A percentile compares a stretch with the other conserved stretches of the same genome.
phyloP scores from a whole-genome alignment of 1,140 invertebrate genomes.

The Homarus americanus region DNA sequence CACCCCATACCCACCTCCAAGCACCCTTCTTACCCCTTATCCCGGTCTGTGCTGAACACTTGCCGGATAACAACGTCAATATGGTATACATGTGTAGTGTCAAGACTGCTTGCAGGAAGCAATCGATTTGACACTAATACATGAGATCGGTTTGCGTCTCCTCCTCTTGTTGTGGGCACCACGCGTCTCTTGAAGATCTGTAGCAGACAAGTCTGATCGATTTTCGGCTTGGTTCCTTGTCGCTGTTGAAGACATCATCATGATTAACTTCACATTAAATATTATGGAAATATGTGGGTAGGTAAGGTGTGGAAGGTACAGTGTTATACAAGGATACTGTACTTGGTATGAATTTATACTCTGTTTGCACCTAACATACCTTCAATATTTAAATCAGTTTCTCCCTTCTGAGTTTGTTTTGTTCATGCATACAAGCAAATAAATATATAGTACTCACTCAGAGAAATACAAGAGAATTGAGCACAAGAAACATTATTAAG shows the following conservation, averaged over 20 bases:
- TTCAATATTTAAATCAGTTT: too few species aligned
- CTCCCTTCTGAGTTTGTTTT: too few species aligned
- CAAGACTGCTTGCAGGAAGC: slow-evolving; percentile 65
- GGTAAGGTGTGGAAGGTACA: too few species aligned
- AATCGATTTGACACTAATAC: slow-evolving; percentile 63
- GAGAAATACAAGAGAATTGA: too few species aligned
- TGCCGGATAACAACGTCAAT: slow-evolving; percentile 17
- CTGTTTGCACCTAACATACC: too few species aligned
- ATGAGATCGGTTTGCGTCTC: slow-evolving; percentile 62
- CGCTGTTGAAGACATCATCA: slow-evolving; percentile 40
- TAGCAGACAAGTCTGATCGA: slow-evolving; percentile 18
- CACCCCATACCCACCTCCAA: not conserved
- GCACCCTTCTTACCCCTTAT: slow-evolving; percentile 3
- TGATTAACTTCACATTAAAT: too few species aligned
- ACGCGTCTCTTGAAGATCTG: slow-evolving; percentile 37
- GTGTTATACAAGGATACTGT: too few species aligned
- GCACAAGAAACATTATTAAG: too few species aligned
- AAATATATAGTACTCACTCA: too few species aligned
- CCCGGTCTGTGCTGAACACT: slow-evolving; percentile 5
- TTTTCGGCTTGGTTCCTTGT: slow-evolving; percentile 54
- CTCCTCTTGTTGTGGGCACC: slow-evolving; percentile 40
- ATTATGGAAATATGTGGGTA: too few species aligned
- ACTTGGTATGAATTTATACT: too few species aligned
- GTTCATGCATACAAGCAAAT: too few species aligned
- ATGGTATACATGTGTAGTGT: slow-evolving; percentile 47